A percentile compares a stretch with the other conserved stretches of the same genome.
phyloP scores from a whole-genome alignment of 2,797 vertebrate genomes.

The Gila robusta region DNA sequence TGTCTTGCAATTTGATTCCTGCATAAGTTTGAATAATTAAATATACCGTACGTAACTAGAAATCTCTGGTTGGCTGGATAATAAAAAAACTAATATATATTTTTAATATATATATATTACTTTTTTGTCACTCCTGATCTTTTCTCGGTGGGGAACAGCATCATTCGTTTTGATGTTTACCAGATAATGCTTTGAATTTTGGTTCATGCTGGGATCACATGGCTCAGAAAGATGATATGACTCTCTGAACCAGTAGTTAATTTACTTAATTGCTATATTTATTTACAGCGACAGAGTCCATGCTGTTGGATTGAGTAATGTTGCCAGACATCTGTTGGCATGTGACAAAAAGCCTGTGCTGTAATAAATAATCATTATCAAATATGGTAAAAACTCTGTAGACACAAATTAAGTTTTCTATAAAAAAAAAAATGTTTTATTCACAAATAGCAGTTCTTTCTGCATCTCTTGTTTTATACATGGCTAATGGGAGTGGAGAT shows the following conservation, averaged over 20 bases:
- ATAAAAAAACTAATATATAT: not conserved
- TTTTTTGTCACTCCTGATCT: not conserved
- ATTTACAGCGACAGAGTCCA: slow-evolving; percentile 28
- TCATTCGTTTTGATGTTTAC: not conserved
- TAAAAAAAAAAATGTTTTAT: slow-evolving; percentile 51
- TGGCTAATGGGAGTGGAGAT: slow-evolving; percentile 52
- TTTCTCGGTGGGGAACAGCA: not conserved
- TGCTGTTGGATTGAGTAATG: slow-evolving; percentile 12
- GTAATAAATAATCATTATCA: not conserved
- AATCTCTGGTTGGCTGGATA: not conserved
- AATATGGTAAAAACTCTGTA: slow-evolving; percentile 34
- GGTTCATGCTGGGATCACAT: not conserved
- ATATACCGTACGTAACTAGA: not conserved
- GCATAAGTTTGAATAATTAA: slow-evolving; percentile 36
- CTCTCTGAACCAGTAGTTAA: slow-evolving; percentile 9
- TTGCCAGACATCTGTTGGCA: slow-evolving; percentile 33
- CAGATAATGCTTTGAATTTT: slow-evolving; percentile 21
- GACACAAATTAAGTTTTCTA: slow-evolving; percentile 66
- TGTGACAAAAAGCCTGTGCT: not conserved
- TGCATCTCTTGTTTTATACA: slow-evolving; percentile 59
- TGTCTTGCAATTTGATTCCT: slow-evolving; percentile 33
- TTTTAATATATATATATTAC: not conserved
- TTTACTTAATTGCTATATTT: slow-evolving; percentile 40
- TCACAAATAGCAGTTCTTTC: slow-evolving; percentile 52
- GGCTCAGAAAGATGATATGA: slow-evolving; percentile 23